These are phyloP conservation scores for Blastomussa wellsi DNA, from an alignment of 92 coral and sea anemone species.

Conservation along the genomic window DNA sequence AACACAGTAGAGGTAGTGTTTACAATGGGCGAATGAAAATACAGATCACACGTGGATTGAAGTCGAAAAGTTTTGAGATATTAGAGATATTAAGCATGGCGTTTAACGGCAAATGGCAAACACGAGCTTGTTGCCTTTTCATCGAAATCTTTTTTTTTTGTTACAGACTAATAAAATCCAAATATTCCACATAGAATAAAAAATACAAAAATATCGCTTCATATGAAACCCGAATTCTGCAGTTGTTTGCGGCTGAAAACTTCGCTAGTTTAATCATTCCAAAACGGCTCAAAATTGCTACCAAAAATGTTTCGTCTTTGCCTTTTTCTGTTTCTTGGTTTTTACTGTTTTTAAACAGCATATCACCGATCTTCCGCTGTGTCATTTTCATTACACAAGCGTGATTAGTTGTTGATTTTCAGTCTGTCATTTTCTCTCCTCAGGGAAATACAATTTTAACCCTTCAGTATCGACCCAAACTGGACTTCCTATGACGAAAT, in stretches of 20 bases:
- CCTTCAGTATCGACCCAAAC: constrained; percentile 74
- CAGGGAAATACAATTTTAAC: constrained; percentile 69
- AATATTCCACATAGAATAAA: no score
- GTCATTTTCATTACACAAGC: neutral
- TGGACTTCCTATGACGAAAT: constrained; percentile 58
- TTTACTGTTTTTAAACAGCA: neutral
- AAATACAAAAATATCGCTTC: no score
- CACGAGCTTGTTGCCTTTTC: no score
- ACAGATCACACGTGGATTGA: no score
- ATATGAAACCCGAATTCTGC: no score
- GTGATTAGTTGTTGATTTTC: neutral
- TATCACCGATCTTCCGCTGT: neutral
- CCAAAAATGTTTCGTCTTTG: neutral
- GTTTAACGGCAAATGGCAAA: no score
- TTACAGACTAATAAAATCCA: no score
- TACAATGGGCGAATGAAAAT: no score
- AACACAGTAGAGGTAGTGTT: no score
- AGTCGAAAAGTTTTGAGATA: no score
- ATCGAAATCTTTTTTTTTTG: no score
- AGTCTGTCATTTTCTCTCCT: neutral
- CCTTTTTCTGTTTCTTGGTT: neutral
- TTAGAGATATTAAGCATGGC: no score
- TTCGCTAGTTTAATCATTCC: neutral
- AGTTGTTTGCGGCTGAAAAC: neutral
- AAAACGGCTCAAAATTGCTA: neutral